Base-by-base conservation (phyloP, 2,797 vertebrate genomes). In the Gila robusta region DNA sequence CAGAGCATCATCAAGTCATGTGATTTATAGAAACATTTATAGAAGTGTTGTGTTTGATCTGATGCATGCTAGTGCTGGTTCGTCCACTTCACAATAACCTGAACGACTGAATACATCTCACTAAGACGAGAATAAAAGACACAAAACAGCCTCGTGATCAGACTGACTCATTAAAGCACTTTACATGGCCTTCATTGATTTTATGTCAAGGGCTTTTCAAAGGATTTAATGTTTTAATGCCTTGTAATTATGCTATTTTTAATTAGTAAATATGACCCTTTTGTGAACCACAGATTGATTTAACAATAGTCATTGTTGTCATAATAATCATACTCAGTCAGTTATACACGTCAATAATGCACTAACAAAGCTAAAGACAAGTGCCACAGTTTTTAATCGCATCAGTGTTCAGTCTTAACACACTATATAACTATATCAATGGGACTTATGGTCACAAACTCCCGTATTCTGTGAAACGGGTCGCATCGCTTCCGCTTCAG, bases 261-360 rank as follows among this genome's bases (percentile, higher is more conserved):
- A 73, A 73, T 73, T 73, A 73, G 23, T 44, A 47, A 39, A 73
- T 47, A n/a, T 73, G 71, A 73, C 71, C 71, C 14, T 41, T 73
- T 47, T 41, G 39, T 44, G 71, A 73, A 47, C 71, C 71, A 47
- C 41, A 73, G 21, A 73, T 73, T 73, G 71, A 73, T 73, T 73
- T 73, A 41, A 14, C 21, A 47, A 41, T 41, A 26, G 16, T 47
- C 71, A 26, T 12, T 41, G 71, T 41, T 26, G 41, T 66, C 23
- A 73, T 41, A 47, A 44, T n/a, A 47, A 73, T 73, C 39, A 72
- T 23, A n/a, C 17, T 21, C 35, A 35, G 26, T 35, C 66, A 67
- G 28, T 19, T 10, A 71, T 10, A 12, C 64, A 17, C 6, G 2
- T 32, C 64, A 66, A 66, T 66, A 66, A 32, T 17, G 64, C 28